Evolutionary conservation across 2,113 vertebrate species (phyloP).

Genomic region (Peromyscus californicus): DNA sequence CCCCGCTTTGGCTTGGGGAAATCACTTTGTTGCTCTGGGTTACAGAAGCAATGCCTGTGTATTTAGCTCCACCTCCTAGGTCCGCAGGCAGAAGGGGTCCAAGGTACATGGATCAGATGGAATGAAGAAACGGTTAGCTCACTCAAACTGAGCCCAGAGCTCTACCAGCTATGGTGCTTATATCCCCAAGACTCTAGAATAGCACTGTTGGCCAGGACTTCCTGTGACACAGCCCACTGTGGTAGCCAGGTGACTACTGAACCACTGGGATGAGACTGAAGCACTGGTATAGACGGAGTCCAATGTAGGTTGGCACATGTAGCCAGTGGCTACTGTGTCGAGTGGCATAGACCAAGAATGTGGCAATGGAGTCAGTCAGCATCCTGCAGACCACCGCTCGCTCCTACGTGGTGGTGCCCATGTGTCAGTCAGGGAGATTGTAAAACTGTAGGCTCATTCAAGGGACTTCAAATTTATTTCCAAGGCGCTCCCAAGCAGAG

Average conservation of each 20-base stretch:
- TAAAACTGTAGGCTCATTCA: not conserved
- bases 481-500: not conserved
- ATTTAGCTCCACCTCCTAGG: not conserved
- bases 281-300: not conserved
- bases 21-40: not conserved
- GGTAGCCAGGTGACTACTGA: not conserved
- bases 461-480: not conserved
- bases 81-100: not conserved
- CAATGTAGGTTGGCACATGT: not conserved
- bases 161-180: not conserved
- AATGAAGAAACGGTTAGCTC: not conserved
- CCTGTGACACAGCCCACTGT: fast-evolving
- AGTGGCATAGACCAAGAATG: not conserved
- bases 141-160: not conserved
- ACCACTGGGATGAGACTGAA: not conserved
- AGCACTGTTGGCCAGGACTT: not conserved
- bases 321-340: not conserved
- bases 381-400: not conserved
- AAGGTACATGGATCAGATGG: too few relatives aligned
- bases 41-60: too few relatives aligned
- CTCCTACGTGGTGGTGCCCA: not conserved
- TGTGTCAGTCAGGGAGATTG: not conserved
- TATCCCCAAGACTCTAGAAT: not conserved
- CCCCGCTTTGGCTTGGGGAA: not conserved
- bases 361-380: not conserved